Base-by-base conservation (phyloP, 2,113 vertebrate genomes). In the Platichthys stellatus region DNA sequence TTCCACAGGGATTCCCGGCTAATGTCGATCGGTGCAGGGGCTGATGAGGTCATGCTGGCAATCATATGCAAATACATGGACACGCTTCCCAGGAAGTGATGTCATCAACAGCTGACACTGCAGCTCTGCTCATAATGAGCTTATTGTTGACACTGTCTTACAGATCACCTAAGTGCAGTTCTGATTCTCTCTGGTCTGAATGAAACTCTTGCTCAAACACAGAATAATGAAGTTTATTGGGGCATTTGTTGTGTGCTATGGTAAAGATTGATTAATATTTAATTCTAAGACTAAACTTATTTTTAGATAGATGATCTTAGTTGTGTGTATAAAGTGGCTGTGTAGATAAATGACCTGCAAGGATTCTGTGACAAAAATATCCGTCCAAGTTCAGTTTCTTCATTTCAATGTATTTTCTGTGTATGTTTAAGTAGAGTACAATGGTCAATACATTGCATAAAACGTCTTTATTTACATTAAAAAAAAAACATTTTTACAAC, bases 11-110 rank as follows among this genome's bases (percentile, higher is more conserved):
- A 96, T 69, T 69, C 92, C 18, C 94, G 95, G 67, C 9, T 97
- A 49, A 0, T 93, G 6, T 96, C 95, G 0, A 95, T 93, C 71
- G 95, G 94, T 68, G 95, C 4, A 7, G 95, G 95, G 6, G 88
- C 95, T 24, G 96, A 95, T 66, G 96, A 97, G 89, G 95, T 94
- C 64, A 96, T 95, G 95, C 90, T 96, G 82, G 93, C 92, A 77
- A 95, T 96, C 85, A 96, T 97, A 88, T 96, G 94, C 91, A 97
- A 96, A 88, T 92, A 94, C 84, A 95, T 97, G 96, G 92, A 90
- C 73, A 96, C 38, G 1, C 81, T 97, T 53, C 95, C 95, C 73
- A 91, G 59, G 79, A 93, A 92, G 23, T 93, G 92, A 88, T 84
- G 82, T 92, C 58, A 65, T 70, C 63, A 10, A 26, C 5, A 0